phyloP scores from a whole-genome alignment of 2,797 vertebrate species.

The Pipistrellus nathusii region DNA sequence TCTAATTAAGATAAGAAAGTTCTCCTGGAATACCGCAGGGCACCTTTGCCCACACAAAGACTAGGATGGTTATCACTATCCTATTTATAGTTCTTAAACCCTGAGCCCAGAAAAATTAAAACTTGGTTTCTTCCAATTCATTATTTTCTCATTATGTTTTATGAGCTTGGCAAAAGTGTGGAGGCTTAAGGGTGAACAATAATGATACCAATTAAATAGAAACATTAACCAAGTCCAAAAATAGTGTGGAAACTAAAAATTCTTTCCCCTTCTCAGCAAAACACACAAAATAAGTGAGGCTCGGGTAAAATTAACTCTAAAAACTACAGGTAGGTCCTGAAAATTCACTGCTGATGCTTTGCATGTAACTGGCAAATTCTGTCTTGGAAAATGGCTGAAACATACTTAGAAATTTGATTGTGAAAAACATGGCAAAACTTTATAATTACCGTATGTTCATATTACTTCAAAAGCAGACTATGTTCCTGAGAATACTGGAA shows the following conservation, averaged over 20 bases:
- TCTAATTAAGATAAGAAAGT: slow-evolving; percentile 67
- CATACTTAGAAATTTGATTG: background rate
- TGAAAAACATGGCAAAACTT: slow-evolving; percentile 37
- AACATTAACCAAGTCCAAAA: slow-evolving; percentile 63
- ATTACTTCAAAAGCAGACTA: slow-evolving; percentile 17
- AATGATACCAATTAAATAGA: slow-evolving; percentile 60
- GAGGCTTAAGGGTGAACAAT: slow-evolving; percentile 27
- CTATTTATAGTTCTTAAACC: slow-evolving; percentile 56
- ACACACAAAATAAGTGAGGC: slow-evolving; percentile 14
- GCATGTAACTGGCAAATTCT: background rate
- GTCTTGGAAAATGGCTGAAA: background rate
- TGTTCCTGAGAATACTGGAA: background rate
- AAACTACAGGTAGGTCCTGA: background rate
- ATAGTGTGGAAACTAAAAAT: slow-evolving; percentile 28
- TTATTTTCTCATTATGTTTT: slow-evolving; percentile 73
- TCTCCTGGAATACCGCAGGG: slow-evolving; percentile 13
- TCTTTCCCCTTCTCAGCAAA: slow-evolving; percentile 21
- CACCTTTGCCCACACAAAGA: slow-evolving; percentile 26
- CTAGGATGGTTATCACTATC: background rate
- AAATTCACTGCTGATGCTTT: slow-evolving; percentile 38
- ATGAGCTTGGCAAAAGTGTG: slow-evolving; percentile 54
- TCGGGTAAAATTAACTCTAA: slow-evolving; percentile 19
- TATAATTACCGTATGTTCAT: background rate
- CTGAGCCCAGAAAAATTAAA: slow-evolving; percentile 64
- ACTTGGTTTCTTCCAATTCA: slow-evolving; percentile 59